Evolutionary conservation across 2,888 invertebrate genomes (phyloP).

Genomic region (Neocrepidodera transversa): DNA sequence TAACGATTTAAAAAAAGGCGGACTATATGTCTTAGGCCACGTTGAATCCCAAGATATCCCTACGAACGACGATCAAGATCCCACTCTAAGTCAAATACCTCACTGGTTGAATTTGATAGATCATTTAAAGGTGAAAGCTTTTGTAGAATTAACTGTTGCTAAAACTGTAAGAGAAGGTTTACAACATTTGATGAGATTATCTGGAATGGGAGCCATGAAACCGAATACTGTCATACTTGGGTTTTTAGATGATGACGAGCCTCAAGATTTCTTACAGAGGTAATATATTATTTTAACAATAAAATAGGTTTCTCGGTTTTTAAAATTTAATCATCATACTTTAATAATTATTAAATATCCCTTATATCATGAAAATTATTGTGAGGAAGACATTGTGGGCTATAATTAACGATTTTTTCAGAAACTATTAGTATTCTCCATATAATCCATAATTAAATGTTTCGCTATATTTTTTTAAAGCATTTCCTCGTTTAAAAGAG

Average conservation of each 20-base stretch:
- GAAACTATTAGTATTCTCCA: too few species aligned
- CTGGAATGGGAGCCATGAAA: conserved; percentile 99
- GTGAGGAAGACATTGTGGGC: too few species aligned
- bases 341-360: too few species aligned
- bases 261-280: conserved; percentile 81
- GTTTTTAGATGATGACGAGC: conserved; percentile 80
- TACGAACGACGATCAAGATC: conserved; percentile 62
- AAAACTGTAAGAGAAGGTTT: conserved; percentile 86
- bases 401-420: too few species aligned
- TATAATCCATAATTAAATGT: too few species aligned
- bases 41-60: conserved; percentile 70
- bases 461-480: too few species aligned
- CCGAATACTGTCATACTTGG: conserved; percentile 97
- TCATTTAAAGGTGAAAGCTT: conserved; percentile 94
- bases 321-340: too few species aligned
- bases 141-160: conserved; percentile 92
- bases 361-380: too few species aligned
- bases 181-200: conserved; percentile 87
- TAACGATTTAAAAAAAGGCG: conserved; percentile 96
- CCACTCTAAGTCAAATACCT: conserved; percentile 78
- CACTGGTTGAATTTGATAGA: conserved; percentile 95
- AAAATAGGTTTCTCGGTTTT: not conserved
- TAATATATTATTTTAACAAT: too few species aligned
- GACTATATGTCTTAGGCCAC: conserved; percentile 87
- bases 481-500: too few species aligned